Conservation (phyloP, 2,113 vertebrate species). For the Arothron firmamentum region DNA sequence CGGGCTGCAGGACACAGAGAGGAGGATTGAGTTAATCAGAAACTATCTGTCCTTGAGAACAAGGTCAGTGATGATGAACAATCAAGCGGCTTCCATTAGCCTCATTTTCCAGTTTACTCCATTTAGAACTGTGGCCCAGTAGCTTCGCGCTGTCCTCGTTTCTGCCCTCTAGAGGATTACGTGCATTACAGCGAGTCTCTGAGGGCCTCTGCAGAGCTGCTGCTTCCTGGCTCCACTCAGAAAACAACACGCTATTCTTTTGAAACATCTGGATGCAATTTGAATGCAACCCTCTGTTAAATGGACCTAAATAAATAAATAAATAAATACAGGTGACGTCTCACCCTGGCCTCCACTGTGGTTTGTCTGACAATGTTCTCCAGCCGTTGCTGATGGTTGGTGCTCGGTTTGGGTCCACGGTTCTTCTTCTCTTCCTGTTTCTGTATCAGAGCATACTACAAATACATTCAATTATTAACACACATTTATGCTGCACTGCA, state of each 20-base stretch:
- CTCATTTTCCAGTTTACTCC: constrained; percentile 46
- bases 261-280: background rate
- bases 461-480: constrained; percentile 9
- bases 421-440: constrained; percentile 40
- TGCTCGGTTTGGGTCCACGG: constrained; percentile 24
- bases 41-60: constrained; percentile 21
- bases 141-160: constrained; percentile 53
- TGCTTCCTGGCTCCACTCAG: constrained; percentile 33
- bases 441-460: constrained; percentile 13
- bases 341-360: constrained; percentile 79
- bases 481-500: background rate
- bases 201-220: background rate
- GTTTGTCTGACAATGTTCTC: constrained; percentile 79
- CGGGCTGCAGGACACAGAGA: constrained; percentile 60
- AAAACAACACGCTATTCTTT: background rate
- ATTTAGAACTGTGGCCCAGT: constrained; percentile 28
- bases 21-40: constrained; percentile 2
- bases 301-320: too few species aligned
- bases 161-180: constrained; percentile 46
- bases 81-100: constrained; percentile 44
- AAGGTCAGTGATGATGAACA: constrained; percentile 32
- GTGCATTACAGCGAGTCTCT: constrained; percentile 1
- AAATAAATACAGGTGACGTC: background rate
- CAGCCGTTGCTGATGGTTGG: constrained; percentile 82
- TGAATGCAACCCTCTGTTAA: too few species aligned